phyloP scores from a whole-genome alignment of 2,888 invertebrate genomes.

The Xanthia togata region DNA sequence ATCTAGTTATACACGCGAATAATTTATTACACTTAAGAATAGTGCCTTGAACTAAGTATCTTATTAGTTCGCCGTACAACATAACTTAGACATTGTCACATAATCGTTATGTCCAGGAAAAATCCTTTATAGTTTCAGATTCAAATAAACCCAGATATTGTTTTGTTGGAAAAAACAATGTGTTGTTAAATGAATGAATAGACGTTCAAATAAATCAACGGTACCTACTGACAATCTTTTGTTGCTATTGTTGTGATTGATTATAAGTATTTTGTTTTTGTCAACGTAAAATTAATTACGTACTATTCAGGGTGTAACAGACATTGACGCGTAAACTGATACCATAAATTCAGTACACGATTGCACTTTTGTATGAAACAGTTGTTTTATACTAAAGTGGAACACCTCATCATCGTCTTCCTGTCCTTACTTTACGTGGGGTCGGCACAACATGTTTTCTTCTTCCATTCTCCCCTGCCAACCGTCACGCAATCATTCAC shows the following conservation, averaged over 20 bases:
- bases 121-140: neutral
- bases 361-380: no score
- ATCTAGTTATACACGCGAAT: neutral
- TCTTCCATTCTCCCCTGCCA: no score
- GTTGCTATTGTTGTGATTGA: neutral
- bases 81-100: neutral
- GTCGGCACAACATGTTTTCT: no score
- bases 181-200: neutral
- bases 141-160: neutral
- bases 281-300: neutral
- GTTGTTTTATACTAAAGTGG: no score
- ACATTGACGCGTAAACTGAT: neutral
- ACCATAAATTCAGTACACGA: neutral
- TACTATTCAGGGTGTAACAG: neutral
- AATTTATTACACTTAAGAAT: neutral
- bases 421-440: no score
- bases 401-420: no score
- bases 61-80: neutral
- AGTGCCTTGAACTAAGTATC: conserved; percentile 6
- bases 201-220: conserved; percentile 12
- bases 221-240: neutral
- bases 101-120: neutral
- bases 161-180: conserved; percentile 16
- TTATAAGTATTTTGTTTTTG: neutral
- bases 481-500: no score